A percentile compares a stretch with the other conserved stretches of the same genome.
Conservation (phyloP, 1,140 invertebrate species). For the Mycetomoellerius zeteki region DNA sequence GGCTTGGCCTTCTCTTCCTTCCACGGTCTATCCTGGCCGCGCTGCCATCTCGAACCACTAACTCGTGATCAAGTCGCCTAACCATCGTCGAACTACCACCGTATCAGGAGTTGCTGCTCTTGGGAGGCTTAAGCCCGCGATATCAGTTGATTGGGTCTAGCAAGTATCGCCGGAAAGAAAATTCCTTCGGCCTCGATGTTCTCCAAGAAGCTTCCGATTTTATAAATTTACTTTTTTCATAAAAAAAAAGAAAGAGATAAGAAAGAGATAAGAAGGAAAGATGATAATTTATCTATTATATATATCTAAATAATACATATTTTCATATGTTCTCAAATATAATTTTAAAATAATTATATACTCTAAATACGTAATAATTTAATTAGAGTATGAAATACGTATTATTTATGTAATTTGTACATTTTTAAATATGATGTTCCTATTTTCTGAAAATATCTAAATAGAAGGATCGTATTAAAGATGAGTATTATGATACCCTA, state of each 20-base stretch:
- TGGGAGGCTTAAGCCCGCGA: constrained; percentile 83
- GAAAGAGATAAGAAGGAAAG: background rate
- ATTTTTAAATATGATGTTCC: background rate
- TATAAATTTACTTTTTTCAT: constrained; percentile 18
- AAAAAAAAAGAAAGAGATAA: background rate
- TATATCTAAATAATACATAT: background rate
- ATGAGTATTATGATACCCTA: background rate
- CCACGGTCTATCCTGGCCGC: constrained; percentile 77
- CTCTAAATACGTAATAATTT: background rate
- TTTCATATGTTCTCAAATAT: background rate
- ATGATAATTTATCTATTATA: background rate
- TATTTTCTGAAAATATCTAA: background rate
- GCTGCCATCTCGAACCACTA: constrained; percentile 84
- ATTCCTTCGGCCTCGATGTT: constrained; percentile 39
- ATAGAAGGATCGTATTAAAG: background rate
- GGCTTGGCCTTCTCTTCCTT: constrained; percentile 82
- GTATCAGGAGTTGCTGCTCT: constrained; percentile 86
- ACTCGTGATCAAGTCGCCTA: constrained; percentile 86
- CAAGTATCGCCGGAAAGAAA: constrained; percentile 71
- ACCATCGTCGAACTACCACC: constrained; percentile 81
- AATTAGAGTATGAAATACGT: background rate
- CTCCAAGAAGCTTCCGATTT: background rate
- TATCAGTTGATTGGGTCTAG: constrained; percentile 86
- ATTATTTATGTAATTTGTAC: background rate
- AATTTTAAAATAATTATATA: background rate